phyloP scores from a whole-genome alignment of 2,113 vertebrate genomes.

The Hippocampus abdominalis region DNA sequence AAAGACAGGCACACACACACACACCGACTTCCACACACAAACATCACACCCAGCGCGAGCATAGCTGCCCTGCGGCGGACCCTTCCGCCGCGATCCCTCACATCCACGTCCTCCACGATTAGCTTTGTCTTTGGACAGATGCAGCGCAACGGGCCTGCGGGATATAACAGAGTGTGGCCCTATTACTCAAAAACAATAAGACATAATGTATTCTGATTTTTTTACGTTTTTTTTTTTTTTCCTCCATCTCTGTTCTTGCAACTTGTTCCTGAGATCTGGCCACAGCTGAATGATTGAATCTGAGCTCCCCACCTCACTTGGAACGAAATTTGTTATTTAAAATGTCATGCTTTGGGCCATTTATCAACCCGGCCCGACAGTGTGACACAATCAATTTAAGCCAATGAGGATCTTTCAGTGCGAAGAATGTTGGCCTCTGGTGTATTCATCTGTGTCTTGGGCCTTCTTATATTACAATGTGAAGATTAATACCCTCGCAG shows the following conservation, averaged over 20 bases:
- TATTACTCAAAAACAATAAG: slow-evolving; percentile 63
- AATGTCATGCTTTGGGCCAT: slow-evolving; percentile 40
- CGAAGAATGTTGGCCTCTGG: slow-evolving; percentile 22
- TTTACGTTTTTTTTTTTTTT: slow-evolving; percentile 6
- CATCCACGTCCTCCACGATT: slow-evolving; percentile 61
- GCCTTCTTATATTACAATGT: slow-evolving; percentile 18
- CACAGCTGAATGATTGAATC: slow-evolving; percentile 30
- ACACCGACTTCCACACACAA: slow-evolving; percentile 38
- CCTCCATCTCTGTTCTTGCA: slow-evolving; percentile 30
- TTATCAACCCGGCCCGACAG: slow-evolving; percentile 34
- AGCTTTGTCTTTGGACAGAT: slow-evolving; percentile 62
- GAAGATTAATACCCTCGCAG: slow-evolving; percentile 13
- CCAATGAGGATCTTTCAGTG: slow-evolving; percentile 26
- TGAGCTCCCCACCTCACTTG: slow-evolving; percentile 1
- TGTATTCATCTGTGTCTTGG: slow-evolving; percentile 17
- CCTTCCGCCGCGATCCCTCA: slow-evolving; percentile 52
- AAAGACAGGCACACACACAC: slow-evolving; percentile 25
- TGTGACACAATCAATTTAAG: slow-evolving; percentile 38
- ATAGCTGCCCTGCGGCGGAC: slow-evolving; percentile 50
- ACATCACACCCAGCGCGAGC: slow-evolving; percentile 60
- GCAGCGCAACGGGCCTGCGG: slow-evolving; percentile 50
- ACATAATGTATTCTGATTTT: slow-evolving; percentile 51
- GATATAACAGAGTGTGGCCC: slow-evolving; percentile 51
- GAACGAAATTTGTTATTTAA: slow-evolving; percentile 34
- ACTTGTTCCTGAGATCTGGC: slow-evolving; percentile 25